Base-by-base conservation (phyloP, 2,888 invertebrate genomes). In the Chymomyza caudatula region DNA sequence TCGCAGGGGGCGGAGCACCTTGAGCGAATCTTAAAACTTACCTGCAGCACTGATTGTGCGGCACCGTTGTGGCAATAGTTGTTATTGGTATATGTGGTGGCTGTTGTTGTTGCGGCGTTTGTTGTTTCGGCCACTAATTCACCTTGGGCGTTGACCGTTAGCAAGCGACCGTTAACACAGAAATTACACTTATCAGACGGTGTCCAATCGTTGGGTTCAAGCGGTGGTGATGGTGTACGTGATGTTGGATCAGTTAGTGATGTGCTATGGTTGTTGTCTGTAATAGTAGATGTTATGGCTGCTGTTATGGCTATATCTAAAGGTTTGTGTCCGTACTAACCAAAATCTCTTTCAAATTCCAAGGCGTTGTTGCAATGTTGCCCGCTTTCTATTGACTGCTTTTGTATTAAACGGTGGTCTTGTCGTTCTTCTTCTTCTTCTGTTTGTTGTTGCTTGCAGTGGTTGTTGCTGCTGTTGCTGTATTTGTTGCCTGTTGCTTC, bases 141-240 rank as follows among this genome's bases (percentile, higher is more conserved):
- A 69, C 91, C 91, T 77, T 88, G 87, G 76, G 90, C 88, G 89
- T 90, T 91, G 82, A 91, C 90, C 86, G 90, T 90, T 87, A 91
- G 92, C 91, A 94, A 92, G 91, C 94, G 94, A 91, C 94, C 94
- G 92, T 94, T 93, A 90, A 94, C 94, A 91, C 96, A 96, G 91
- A 96, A 95, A 92, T 95, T 94, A 91, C 96, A 96, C 92, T 95
- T 95, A 90, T 94, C 94, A 90, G 94, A 92, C 83, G 96, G 96
- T 90, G 94, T 94, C 96, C 96, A 96, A 90, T 96, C 96, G 88
- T 92, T 90, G 57, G 93, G 93, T 74, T 85, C 86, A 72, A 85
- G 77, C 77, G 86, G 83, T 84, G 86, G 81, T 85, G 84, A 77
- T 74, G 86, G 76, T 78, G 76, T 79, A 81, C 81, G 77, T 78